Percentiles rank a stretch among this genome's conserved stretches.
phyloP scores from a whole-genome alignment of 1,140 invertebrate genomes.

The Microplitis mediator region DNA sequence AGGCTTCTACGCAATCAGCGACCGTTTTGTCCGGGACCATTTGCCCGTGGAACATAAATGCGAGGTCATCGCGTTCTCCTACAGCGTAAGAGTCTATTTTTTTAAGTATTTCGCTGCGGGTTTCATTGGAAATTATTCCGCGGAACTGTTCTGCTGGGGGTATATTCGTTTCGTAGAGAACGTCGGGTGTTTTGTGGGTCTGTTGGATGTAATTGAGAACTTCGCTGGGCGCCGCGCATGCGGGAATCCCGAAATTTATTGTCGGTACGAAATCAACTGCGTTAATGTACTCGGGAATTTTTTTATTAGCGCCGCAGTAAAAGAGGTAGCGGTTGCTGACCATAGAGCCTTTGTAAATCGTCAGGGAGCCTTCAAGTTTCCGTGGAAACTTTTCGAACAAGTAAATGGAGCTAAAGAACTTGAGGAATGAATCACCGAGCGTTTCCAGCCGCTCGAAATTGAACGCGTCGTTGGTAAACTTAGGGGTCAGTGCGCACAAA shows the following conservation, averaged over 20 bases:
- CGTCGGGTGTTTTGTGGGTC: constrained; percentile 51
- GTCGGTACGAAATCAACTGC: constrained; percentile 70
- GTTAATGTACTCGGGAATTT: constrained; percentile 66
- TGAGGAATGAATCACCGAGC: constrained; percentile 88
- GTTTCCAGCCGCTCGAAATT: constrained; percentile 85
- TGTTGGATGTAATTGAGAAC: constrained; percentile 41
- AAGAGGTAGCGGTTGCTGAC: constrained; percentile 84
- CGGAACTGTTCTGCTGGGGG: constrained; percentile 51
- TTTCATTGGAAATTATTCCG: constrained; percentile 49
- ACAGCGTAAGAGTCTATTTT: constrained; percentile 34
- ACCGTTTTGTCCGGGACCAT: constrained; percentile 69
- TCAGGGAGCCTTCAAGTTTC: constrained; percentile 79
- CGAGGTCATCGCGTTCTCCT: constrained; percentile 30
- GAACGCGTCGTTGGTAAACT: constrained; percentile 75
- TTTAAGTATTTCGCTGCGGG: constrained; percentile 32
- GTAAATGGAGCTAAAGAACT: constrained; percentile 77
- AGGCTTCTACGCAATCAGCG: constrained; percentile 83
- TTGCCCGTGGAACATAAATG: constrained; percentile 59
- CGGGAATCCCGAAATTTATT: constrained; percentile 74
- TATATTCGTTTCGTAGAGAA: constrained; percentile 59
- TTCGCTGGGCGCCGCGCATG: constrained; percentile 49
- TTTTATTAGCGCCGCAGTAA: constrained; percentile 66
- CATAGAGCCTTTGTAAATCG: constrained; percentile 74
- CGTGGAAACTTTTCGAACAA: constrained; percentile 73
- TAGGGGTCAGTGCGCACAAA: constrained; percentile 71